phyloP scores from a whole-genome alignment of 2,888 invertebrate species.

The Julus scanicus region DNA sequence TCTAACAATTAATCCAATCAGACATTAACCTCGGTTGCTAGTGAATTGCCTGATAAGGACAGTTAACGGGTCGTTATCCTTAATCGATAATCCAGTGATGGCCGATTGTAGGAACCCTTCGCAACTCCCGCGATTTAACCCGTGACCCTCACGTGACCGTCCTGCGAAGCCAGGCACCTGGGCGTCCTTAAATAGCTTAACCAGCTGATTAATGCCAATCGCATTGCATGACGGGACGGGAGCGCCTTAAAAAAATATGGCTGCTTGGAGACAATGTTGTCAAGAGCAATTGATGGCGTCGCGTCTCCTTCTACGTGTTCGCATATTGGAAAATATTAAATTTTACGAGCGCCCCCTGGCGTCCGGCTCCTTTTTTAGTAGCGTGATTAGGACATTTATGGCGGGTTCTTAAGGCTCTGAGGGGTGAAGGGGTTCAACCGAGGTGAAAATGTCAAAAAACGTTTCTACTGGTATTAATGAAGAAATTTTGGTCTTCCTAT shows the following conservation, averaged over 20 bases:
- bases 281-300: neutral
- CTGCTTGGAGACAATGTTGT: neutral
- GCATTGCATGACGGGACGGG: neutral
- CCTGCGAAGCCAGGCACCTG: neutral
- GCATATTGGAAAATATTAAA: neutral
- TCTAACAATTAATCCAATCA: too few species aligned
- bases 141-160: neutral
- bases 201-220: neutral
- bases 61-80: too few species aligned
- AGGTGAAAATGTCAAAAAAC: neutral
- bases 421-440: neutral
- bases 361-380: neutral
- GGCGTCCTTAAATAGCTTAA: neutral
- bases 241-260: neutral
- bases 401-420: neutral
- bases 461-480: too few species aligned
- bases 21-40: too few species aligned
- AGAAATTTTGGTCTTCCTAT: too few species aligned
- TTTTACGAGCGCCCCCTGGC: slow-evolving; percentile 1
- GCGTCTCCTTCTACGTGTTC: neutral
- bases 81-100: too few species aligned
- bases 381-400: neutral
- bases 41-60: too few species aligned
- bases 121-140: too few species aligned
- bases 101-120: too few species aligned